Percentiles rank a stretch among this genome's conserved stretches.
Conservation (phyloP, 2,888 invertebrate species). For the Iphiclides podalirius region DNA sequence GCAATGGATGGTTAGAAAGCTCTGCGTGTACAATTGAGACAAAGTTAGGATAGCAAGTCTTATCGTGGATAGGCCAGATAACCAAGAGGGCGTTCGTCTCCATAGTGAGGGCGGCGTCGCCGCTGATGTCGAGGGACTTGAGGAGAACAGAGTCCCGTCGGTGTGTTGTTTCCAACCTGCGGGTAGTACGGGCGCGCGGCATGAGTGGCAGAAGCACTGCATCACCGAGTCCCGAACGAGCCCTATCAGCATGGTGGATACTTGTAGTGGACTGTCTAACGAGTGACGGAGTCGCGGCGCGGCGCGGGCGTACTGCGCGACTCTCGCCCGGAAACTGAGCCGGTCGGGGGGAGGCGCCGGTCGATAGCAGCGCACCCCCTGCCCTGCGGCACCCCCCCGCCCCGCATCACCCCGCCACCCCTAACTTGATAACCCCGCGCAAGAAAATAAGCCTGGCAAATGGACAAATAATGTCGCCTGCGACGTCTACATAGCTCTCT, state of each 20-base stretch:
- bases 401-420: constrained; percentile 63
- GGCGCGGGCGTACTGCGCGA: constrained; percentile 81
- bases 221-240: constrained; percentile 94
- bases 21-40: constrained; percentile 10
- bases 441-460: constrained; percentile 77
- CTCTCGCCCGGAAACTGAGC: constrained; percentile 81
- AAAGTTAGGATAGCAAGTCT: constrained; percentile 13
- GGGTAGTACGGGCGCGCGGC: constrained; percentile 90
- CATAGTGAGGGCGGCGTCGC: constrained; percentile 46
- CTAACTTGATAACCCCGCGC: constrained; percentile 76
- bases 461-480: constrained; percentile 74
- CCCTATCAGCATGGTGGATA: constrained; percentile 89
- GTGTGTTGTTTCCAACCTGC: constrained; percentile 81
- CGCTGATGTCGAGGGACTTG: constrained; percentile 37
- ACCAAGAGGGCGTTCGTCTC: constrained; percentile 52
- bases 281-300: constrained; percentile 71
- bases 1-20: constrained; percentile 23
- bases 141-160: constrained; percentile 29
- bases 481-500: constrained; percentile 49
- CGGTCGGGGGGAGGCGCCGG: constrained; percentile 79
- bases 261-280: constrained; percentile 72
- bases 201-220: constrained; percentile 96
- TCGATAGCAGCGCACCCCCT: constrained; percentile 78
- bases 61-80: constrained; percentile 20
- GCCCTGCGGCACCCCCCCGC: constrained; percentile 69